Evolutionary conservation across 35 echinoderm and acorn worm genomes (phyloP).

Genomic region (Diadema setosum): DNA sequence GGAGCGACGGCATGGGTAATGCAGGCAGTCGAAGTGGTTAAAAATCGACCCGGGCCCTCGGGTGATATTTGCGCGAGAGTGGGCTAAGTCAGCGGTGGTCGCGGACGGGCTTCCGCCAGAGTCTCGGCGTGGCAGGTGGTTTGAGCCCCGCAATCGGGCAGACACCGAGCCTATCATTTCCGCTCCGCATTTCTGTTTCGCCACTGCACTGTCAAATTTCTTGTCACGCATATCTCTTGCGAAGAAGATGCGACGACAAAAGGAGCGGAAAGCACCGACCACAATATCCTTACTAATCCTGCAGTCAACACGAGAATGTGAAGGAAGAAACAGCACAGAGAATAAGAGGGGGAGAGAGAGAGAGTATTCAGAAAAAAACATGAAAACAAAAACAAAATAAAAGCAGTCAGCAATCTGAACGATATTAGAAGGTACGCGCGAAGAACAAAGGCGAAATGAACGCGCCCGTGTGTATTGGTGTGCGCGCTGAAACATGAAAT

Average conservation of each 20-base stretch:
- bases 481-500: background rate
- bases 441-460: background rate
- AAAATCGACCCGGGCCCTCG: background rate
- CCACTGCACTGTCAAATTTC: constrained; percentile 21
- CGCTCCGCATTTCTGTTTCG: constrained; percentile 8
- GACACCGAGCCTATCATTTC: constrained; percentile 11
- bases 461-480: background rate
- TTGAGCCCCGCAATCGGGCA: background rate
- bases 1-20: background rate
- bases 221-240: constrained; percentile 7
- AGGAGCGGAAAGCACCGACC: background rate
- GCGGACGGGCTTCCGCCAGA: constrained; percentile 13
- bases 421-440: background rate
- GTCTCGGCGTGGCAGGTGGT: constrained; percentile 21
- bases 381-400: background rate
- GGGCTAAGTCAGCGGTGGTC: constrained; percentile 14
- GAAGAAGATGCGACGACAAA: background rate
- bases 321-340: background rate
- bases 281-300: background rate
- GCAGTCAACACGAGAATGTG: background rate
- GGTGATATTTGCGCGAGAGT: constrained; percentile 19
- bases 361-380: background rate
- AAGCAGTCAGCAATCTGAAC: background rate
- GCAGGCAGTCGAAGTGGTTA: background rate
- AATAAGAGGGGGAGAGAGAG: background rate